These are phyloP conservation scores for Lycocerus yunnanus DNA, from an alignment of 2,888 invertebrate genomes.

Conservation along the genomic window DNA sequence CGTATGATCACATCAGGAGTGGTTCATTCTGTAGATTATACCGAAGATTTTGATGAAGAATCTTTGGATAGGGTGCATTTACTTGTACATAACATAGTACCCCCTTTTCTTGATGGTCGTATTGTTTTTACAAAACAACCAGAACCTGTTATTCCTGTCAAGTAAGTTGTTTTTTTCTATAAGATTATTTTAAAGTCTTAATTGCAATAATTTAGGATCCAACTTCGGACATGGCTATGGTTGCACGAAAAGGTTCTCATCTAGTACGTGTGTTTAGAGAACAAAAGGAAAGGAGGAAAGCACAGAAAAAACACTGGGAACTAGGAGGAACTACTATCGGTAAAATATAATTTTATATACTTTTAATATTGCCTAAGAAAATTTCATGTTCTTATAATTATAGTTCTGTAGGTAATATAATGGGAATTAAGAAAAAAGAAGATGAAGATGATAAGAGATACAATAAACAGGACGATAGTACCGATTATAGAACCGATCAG, in stretches of 20 bases:
- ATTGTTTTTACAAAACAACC: slow-evolving; percentile 99
- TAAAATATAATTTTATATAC: slow-evolving; percentile 22
- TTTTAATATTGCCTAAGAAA: neutral
- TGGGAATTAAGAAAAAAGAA: slow-evolving; percentile 87
- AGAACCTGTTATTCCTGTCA: slow-evolving; percentile 96
- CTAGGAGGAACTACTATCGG: slow-evolving; percentile 94
- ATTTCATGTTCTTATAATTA: neutral
- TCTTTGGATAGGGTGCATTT: slow-evolving; percentile 93
- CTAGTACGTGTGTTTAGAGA: slow-evolving; percentile 90
- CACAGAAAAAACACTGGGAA: slow-evolving; percentile 99
- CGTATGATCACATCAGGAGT: slow-evolving; percentile 96
- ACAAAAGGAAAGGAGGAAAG: slow-evolving; percentile 94
- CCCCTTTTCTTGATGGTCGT: slow-evolving; percentile 97
- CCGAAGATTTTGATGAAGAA: slow-evolving; percentile 95
- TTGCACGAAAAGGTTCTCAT: slow-evolving; percentile 91
- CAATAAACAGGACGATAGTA: slow-evolving; percentile 70
- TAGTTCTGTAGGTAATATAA: slow-evolving; percentile 77
- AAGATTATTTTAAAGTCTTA: neutral
- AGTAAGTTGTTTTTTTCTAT: slow-evolving; percentile 51
- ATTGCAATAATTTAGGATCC: slow-evolving; percentile 70
- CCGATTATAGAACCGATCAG: slow-evolving; percentile 90
- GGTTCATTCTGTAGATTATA: slow-evolving; percentile 84
- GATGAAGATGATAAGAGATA: slow-evolving; percentile 73
- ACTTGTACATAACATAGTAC: slow-evolving; percentile 96
- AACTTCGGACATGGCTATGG: slow-evolving; percentile 96